Evolutionary conservation across 2,888 invertebrate genomes (phyloP).

Genomic region (Spilosoma lubricipeda): DNA sequence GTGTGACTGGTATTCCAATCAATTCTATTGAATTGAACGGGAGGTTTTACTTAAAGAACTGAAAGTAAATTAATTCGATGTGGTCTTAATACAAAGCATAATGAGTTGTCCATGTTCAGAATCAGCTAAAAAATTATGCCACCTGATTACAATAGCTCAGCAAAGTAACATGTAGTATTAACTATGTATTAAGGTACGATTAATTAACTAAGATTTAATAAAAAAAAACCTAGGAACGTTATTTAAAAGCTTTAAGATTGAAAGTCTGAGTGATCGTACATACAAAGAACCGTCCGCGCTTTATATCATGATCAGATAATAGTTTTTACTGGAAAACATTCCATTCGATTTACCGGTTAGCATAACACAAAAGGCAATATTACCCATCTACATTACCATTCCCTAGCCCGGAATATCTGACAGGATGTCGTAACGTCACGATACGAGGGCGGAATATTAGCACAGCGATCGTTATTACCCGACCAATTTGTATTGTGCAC

Average conservation of each 20-base stretch:
- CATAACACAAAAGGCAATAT: constrained; percentile 30
- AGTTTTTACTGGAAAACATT: neutral
- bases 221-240: neutral
- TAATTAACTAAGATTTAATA: too few relatives aligned
- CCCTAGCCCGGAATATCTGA: constrained; percentile 68
- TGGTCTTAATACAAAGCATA: too few relatives aligned
- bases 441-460: constrained; percentile 74
- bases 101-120: too few relatives aligned
- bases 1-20: too few relatives aligned
- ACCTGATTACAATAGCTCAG: too few relatives aligned
- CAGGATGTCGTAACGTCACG: constrained; percentile 73
- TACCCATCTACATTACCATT: constrained; percentile 50
- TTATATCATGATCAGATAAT: neutral
- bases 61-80: too few relatives aligned
- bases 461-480: constrained; percentile 51
- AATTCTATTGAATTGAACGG: too few relatives aligned
- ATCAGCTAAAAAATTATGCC: too few relatives aligned
- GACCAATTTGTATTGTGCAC: constrained; percentile 61
- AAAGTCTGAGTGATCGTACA: neutral
- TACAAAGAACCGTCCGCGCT: neutral
- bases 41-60: too few relatives aligned
- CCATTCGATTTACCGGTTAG: neutral
- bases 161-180: too few relatives aligned
- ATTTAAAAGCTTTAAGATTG: neutral
- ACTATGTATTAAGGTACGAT: too few relatives aligned